A percentile compares a stretch with the other conserved stretches of the same genome.
phyloP scores from a whole-genome alignment of 2,888 invertebrate species.

The Synanthedon vespiformis region DNA sequence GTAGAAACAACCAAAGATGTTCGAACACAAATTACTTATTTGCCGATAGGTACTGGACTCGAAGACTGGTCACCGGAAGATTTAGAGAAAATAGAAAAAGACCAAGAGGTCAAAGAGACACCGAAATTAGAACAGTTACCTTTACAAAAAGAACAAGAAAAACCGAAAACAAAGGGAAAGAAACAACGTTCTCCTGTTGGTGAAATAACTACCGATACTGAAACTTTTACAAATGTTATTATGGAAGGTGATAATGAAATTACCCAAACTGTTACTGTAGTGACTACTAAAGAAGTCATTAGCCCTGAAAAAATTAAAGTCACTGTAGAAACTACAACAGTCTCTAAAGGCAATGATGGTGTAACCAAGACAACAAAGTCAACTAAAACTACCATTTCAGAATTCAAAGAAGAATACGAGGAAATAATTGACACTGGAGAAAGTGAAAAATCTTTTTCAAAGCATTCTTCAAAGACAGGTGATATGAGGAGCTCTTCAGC shows the following conservation, averaged over 20 bases:
- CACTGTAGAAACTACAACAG: constrained; percentile 60
- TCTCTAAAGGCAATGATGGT: constrained; percentile 56
- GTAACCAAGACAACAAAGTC: constrained; percentile 62
- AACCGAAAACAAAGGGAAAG: constrained; percentile 30
- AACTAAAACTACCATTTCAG: constrained; percentile 63
- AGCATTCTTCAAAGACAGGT: constrained; percentile 57
- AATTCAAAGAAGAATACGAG: constrained; percentile 60
- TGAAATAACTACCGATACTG: constrained; percentile 58
- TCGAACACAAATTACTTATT: constrained; percentile 59
- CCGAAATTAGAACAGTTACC: constrained; percentile 27
- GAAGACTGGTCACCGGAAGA: constrained; percentile 63
- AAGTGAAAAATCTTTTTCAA: constrained; percentile 64
- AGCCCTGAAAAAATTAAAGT: constrained; percentile 61
- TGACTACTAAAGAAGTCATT: constrained; percentile 61
- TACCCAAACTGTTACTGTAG: constrained; percentile 59
- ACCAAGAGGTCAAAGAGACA: constrained; percentile 26
- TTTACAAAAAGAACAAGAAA: constrained; percentile 22
- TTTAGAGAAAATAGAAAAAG: constrained; percentile 47
- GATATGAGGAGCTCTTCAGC: constrained; percentile 73
- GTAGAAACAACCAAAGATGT: constrained; percentile 62
- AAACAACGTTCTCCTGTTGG: constrained; percentile 59
- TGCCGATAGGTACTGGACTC: constrained; percentile 52
- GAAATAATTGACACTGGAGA: constrained; percentile 56
- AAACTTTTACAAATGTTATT: constrained; percentile 53
- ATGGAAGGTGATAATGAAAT: constrained; percentile 58